phyloP scores from a whole-genome alignment of 2,797 vertebrate genomes.

The Spatula clypeata region DNA sequence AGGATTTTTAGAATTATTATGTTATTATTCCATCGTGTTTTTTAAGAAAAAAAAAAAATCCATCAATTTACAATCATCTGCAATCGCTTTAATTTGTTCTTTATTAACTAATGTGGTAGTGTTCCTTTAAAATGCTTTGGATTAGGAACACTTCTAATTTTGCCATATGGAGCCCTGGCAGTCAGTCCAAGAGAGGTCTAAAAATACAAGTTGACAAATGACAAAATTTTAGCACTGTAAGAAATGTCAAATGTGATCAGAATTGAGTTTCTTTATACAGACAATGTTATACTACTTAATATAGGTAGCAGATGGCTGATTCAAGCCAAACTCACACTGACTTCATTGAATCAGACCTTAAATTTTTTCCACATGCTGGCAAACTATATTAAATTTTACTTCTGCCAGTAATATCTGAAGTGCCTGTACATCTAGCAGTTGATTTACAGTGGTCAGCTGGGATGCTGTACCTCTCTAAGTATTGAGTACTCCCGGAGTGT shows the following conservation, averaged over 20 bases:
- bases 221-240: conserved; percentile 19
- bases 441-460: conserved; percentile 4
- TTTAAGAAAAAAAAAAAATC: conserved; percentile 26
- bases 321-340: conserved; percentile 27
- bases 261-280: conserved; percentile 27
- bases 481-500: neutral
- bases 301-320: conserved; percentile 34
- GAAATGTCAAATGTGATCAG: conserved; percentile 12
- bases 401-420: conserved; percentile 25
- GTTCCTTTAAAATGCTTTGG: conserved; percentile 17
- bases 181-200: neutral
- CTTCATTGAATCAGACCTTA: conserved; percentile 43
- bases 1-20: neutral
- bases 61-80: neutral
- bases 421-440: neutral
- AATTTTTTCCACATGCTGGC: conserved; percentile 61
- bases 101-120: neutral
- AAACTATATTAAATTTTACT: conserved; percentile 53
- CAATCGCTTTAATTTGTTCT: neutral
- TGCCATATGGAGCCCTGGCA: conserved; percentile 40
- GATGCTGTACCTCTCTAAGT: neutral
- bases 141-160: conserved; percentile 1
- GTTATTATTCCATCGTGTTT: neutral
- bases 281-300: conserved; percentile 25
- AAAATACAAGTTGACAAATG: conserved; percentile 32